Base-by-base conservation (phyloP, 2,113 vertebrate genomes). In the Otis tarda region DNA sequence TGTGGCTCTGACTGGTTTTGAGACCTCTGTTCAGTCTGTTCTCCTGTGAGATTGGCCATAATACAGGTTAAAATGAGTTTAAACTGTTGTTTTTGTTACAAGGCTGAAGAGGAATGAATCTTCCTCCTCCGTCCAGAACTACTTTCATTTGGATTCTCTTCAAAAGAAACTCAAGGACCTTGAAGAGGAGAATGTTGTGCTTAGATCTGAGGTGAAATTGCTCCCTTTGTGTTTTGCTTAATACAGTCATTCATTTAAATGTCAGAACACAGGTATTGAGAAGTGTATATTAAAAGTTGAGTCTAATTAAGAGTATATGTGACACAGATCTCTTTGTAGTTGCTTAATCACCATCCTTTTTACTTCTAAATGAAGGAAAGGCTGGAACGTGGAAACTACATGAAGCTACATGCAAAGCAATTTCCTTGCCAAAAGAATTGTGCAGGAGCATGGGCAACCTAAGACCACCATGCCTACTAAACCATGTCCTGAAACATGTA, bases 161-260 rank as follows among this genome's bases (percentile, higher is more conserved):
- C 99, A 99, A 84, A 99, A 99, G 98, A 99, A 99, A 94, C 98
- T 99, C 59, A 99, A 99, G 97, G 99, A 99, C 94, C 98, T 99
- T 21, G 99, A 99, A 93, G 99, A 99, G 83, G 99, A 99, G 96
- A 99, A 99, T 15, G 98, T 99, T 53, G 99, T 98, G 6, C 98
- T 99, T 69, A 98, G 99, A 85, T 99, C 98, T 21, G 99, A 99
- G 99, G 99, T 99, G 71, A 97, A 64, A 61, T 53, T 61, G 2
- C 45, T 91, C 18, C 9, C 80, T 56, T 85, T 87, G 27, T 80
- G 41, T 91, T 94, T 94, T 60, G 7, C 45, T 70, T 92, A n/a
- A 59, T 55, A 31, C 10, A 23, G 7, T 14, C 37, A 9, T n/a
- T 39, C n/a, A n/a, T 71, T 39, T 60, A 47, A 81, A 50, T 50